Conservation (phyloP, 92 coral and sea anemone species). For the Plumapathes pennacea region DNA sequence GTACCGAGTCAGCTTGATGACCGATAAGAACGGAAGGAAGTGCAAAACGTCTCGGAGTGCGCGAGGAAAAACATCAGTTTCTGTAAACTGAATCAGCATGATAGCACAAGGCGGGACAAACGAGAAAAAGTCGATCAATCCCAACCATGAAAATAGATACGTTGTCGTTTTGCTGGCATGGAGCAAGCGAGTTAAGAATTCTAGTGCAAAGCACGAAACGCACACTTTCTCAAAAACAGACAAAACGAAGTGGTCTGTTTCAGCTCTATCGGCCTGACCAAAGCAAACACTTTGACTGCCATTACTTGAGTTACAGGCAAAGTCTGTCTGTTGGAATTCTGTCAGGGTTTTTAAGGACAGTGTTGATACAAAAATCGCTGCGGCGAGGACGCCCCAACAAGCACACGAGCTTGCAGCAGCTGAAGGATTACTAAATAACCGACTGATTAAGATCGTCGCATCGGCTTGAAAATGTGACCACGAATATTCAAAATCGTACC, state of each 20-base stretch:
- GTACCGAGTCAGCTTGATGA: conserved; percentile 53
- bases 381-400: too few species aligned
- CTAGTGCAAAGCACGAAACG: conserved; percentile 45
- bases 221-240: conserved; percentile 51
- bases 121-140: conserved; percentile 39
- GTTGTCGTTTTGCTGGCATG: conserved; percentile 20
- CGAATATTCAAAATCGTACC: too few species aligned
- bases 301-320: too few species aligned
- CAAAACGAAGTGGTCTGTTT: conserved; percentile 32
- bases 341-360: too few species aligned
- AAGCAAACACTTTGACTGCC: too few species aligned
- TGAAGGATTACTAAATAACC: too few species aligned
- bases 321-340: too few species aligned
- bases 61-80: background rate
- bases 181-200: conserved; percentile 26
- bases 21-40: conserved; percentile 24
- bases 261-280: too few species aligned
- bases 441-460: too few species aligned
- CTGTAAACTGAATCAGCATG: conserved; percentile 8
- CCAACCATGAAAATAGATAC: conserved; percentile 35
- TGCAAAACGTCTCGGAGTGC: conserved; percentile 6
- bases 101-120: conserved; percentile 30
- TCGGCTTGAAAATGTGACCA: too few species aligned
- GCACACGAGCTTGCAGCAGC: too few species aligned
- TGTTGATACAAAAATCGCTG: too few species aligned